Percentiles rank a stretch among this genome's conserved stretches.
Conservation (phyloP, 35 echinoderm and acorn worm genomes). For the Hemicentrotus pulcherrimus region DNA sequence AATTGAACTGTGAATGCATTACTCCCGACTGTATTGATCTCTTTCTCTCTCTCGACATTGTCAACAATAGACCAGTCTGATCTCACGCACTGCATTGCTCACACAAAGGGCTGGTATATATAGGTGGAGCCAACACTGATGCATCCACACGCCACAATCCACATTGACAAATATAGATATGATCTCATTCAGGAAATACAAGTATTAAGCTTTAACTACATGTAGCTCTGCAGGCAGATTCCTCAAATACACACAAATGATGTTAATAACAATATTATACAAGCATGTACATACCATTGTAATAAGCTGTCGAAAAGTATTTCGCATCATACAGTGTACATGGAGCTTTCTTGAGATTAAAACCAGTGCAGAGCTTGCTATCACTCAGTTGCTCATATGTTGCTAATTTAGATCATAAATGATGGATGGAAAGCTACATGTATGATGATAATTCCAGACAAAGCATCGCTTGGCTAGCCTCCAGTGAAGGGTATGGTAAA, state of each 20-base stretch:
- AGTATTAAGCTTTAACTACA: not conserved
- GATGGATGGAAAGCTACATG: not conserved
- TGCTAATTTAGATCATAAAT: slow-evolving; percentile 5
- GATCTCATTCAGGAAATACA: slow-evolving; percentile 11
- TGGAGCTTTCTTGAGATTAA: not conserved
- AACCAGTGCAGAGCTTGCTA: not conserved
- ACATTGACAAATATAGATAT: not conserved
- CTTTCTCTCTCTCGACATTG: not conserved
- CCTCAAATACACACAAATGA: not conserved
- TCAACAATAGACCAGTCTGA: not conserved
- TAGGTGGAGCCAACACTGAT: not conserved
- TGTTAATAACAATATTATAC: not conserved
- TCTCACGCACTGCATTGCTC: not conserved
- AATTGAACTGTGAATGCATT: not conserved
- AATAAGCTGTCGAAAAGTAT: not conserved
- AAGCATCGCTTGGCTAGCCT: not conserved
- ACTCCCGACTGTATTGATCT: slow-evolving; percentile 5
- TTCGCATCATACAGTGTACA: not conserved
- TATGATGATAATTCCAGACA: slow-evolving; percentile 1
- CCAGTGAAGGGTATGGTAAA: not conserved
- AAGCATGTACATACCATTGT: not conserved
- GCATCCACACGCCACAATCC: not conserved
- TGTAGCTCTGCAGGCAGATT: not conserved
- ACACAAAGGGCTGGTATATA: not conserved
- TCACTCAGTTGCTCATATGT: not conserved